These are phyloP conservation scores for Rhagonycha fulva DNA, from an alignment of 2,888 invertebrate genomes.

Conservation along the genomic window DNA sequence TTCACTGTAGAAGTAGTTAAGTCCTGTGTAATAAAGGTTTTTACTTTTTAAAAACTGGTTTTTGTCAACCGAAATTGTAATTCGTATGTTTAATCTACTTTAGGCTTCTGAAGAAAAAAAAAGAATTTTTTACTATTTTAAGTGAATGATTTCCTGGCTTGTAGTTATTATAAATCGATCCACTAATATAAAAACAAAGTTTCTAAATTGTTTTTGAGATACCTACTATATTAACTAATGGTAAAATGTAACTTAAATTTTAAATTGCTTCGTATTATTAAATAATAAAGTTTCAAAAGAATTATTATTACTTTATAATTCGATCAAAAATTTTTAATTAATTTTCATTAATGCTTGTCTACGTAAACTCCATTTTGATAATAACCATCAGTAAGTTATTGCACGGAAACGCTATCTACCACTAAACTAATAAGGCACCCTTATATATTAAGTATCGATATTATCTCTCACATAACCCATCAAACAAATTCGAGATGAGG, in stretches of 20 bases:
- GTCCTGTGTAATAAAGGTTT: too few species aligned
- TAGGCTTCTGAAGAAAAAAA: too few species aligned
- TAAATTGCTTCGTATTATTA: neutral
- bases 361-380: neutral
- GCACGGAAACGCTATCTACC: constrained; percentile 8
- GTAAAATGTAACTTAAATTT: neutral
- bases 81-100: too few species aligned
- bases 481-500: constrained; percentile 8
- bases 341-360: neutral
- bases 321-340: neutral
- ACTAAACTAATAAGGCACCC: constrained; percentile 2
- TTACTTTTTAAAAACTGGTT: too few species aligned
- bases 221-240: neutral
- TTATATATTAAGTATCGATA: constrained; percentile 5
- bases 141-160: too few species aligned
- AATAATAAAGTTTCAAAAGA: neutral
- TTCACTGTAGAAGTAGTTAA: too few species aligned
- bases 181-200: too few species aligned
- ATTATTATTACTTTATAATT: neutral
- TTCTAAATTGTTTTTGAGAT: neutral
- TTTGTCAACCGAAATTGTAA: too few species aligned
- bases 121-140: too few species aligned
- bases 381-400: neutral
- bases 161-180: too few species aligned
- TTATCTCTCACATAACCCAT: constrained; percentile 4